These are phyloP conservation scores for Alfaro cultratus DNA, from an alignment of 2,797 vertebrate species.

Conservation along the genomic window DNA sequence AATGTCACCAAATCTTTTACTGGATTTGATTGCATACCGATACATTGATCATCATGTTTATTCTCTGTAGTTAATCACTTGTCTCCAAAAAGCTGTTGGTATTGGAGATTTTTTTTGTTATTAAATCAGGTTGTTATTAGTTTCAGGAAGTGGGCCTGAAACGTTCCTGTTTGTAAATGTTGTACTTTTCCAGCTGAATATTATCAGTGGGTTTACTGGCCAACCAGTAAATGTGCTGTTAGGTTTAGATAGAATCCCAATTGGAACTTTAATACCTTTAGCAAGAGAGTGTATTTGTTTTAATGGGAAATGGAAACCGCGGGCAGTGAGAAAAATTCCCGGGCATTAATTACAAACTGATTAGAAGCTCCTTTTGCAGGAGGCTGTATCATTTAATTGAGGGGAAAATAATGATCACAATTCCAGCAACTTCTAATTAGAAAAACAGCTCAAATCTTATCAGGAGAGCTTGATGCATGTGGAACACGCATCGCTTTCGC, in stretches of 20 bases:
- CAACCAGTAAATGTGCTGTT: constrained; percentile 28
- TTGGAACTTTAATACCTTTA: constrained; percentile 37
- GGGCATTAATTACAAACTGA: constrained; percentile 84
- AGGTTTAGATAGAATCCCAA: constrained; percentile 29
- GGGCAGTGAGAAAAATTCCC: constrained; percentile 49
- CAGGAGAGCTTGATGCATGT: constrained; percentile 73
- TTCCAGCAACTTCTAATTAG: constrained; percentile 85
- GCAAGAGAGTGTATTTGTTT: constrained; percentile 46
- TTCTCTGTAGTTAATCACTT: not conserved
- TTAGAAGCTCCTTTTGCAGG: constrained; percentile 76
- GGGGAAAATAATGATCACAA: constrained; percentile 83
- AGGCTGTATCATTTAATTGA: constrained; percentile 85
- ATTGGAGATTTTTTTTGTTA: not conserved
- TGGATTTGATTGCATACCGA: not conserved
- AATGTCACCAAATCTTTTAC: not conserved
- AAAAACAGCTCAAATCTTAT: constrained; percentile 85
- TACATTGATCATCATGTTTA: not conserved
- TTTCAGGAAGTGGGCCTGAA: not conserved
- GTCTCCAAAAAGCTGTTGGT: not conserved
- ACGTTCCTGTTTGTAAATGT: not conserved
- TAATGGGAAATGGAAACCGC: constrained; percentile 37
- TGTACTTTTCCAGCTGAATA: not conserved
- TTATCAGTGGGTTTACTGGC: not conserved
- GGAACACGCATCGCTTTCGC: constrained; percentile 53
- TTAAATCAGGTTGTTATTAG: not conserved